phyloP scores from a whole-genome alignment of 2,113 vertebrate genomes.

The Oenanthe oenanthe region DNA sequence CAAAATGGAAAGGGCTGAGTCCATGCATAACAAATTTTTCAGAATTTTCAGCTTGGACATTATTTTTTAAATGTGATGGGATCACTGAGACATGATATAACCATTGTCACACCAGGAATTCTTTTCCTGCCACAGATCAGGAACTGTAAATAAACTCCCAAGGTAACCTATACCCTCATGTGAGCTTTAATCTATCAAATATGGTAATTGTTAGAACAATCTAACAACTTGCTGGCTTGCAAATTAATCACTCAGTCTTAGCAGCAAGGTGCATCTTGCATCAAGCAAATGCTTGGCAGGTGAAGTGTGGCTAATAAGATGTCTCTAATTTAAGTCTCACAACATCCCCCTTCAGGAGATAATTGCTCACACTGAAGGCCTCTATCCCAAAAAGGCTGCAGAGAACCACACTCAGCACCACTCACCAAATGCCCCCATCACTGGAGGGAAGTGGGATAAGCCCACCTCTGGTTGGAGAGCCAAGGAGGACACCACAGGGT shows the following conservation, averaged over 20 bases:
- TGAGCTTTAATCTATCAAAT: conserved; percentile 59
- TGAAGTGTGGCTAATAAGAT: conserved; percentile 34
- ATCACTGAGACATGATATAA: background rate
- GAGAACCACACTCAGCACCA: rapidly evolving
- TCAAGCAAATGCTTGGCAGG: background rate
- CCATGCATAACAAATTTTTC: background rate
- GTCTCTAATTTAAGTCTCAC: conserved; percentile 2
- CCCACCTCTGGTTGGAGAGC: background rate
- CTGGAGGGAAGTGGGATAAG: background rate
- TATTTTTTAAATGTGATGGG: background rate
- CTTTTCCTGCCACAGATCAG: conserved; percentile 10
- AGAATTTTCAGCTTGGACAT: background rate
- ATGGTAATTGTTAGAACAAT: conserved; percentile 54
- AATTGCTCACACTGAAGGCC: background rate
- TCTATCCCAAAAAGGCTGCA: background rate
- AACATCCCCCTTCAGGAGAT: background rate
- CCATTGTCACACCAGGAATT: background rate
- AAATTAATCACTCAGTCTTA: conserved; percentile 62
- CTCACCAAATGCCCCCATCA: background rate
- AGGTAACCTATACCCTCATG: background rate
- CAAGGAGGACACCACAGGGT: background rate
- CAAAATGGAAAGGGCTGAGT: background rate
- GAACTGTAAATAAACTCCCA: conserved; percentile 56
- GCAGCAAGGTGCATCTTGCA: conserved; percentile 61
- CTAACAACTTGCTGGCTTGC: conserved; percentile 28